These are phyloP conservation scores for Yponomeuta evonymella DNA, from an alignment of 2,888 invertebrate genomes.

Conservation along the genomic window DNA sequence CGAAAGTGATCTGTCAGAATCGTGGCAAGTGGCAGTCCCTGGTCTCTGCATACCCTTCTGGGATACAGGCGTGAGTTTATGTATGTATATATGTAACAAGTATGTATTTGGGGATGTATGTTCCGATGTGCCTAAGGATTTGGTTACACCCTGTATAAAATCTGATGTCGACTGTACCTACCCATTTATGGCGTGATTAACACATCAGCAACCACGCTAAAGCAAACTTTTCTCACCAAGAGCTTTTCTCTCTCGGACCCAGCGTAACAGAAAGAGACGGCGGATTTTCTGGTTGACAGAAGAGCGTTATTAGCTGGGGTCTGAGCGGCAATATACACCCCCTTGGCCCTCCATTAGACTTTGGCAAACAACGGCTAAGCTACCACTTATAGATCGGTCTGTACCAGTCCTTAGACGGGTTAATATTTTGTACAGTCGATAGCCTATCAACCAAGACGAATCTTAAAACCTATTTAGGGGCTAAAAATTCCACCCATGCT, in stretches of 20 bases:
- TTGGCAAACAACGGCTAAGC: slow-evolving; percentile 44
- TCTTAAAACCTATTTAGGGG: too few species aligned
- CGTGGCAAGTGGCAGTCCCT: too few species aligned
- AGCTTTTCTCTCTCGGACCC: neutral
- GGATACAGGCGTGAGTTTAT: too few species aligned
- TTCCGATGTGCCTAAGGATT: too few species aligned
- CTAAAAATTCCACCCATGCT: too few species aligned
- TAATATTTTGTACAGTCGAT: too few species aligned
- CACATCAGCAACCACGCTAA: neutral
- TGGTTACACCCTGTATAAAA: too few species aligned
- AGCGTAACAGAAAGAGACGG: neutral
- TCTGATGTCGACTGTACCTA: neutral
- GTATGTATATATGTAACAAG: too few species aligned
- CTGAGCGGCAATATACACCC: slow-evolving; percentile 33
- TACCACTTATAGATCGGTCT: slow-evolving; percentile 28
- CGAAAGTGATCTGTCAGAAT: too few species aligned
- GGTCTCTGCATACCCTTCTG: too few species aligned
- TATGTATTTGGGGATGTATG: too few species aligned
- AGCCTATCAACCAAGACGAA: too few species aligned
- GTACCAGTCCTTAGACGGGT: neutral
- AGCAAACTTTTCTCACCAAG: neutral
- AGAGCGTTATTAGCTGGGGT: slow-evolving; percentile 1
- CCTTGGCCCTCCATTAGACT: slow-evolving; percentile 35
- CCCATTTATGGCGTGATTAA: neutral
- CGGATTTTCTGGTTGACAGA: slow-evolving; percentile 11